Evolutionary conservation across 2,888 invertebrate species (phyloP), one percentile per base, ranked within the genome.

Genomic region (Neoascia interrupta): DNA sequence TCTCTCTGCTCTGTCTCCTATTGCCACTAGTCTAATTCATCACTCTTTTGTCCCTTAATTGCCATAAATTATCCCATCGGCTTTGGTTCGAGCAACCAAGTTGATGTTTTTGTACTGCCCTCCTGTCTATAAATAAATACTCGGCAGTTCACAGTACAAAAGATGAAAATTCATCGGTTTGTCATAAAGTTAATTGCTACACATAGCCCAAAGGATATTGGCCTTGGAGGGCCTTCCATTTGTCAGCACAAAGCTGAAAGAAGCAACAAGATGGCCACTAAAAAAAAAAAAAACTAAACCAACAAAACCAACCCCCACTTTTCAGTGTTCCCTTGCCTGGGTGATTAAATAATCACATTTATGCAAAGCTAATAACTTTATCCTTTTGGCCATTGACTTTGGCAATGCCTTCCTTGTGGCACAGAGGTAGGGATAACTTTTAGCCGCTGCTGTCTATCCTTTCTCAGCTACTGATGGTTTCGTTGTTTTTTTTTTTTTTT

Each of bases 21-120:
- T n/a, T n/a, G n/a, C n/a, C n/a, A n/a, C n/a, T n/a, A n/a, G n/a
- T n/a, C n/a, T n/a, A n/a, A n/a, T n/a, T n/a, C n/a, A 53, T 63
- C 51, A 70, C 56, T 51, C 34, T 70, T 53, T 39, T 58, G 66
- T 53, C 64, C 72, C 54, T 72, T 72, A 64, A 76, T 66, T 64
- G 72, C 41, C 76, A 76, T 76, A 76, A 72, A 76, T 76, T 72
- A 76, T 72, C 64, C 64, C 72, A 76, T 72, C 64, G 43, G 31
- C 34, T 68, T 64, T 45, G 34, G n/a, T 56, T 37, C 23, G 28
- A 36, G 36, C 28, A 36, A 63, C 43, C 69, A 58, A 60, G 23
- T 66, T 60, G 45, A 23, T 26, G 34, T 6, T 41, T 2, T 56
- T 21, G 8, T 15, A 26, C 37, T n/a, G 26, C 19, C n/a, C n/a